phyloP scores from a whole-genome alignment of 2,888 invertebrate species.

The Napeogenes sylphis region DNA sequence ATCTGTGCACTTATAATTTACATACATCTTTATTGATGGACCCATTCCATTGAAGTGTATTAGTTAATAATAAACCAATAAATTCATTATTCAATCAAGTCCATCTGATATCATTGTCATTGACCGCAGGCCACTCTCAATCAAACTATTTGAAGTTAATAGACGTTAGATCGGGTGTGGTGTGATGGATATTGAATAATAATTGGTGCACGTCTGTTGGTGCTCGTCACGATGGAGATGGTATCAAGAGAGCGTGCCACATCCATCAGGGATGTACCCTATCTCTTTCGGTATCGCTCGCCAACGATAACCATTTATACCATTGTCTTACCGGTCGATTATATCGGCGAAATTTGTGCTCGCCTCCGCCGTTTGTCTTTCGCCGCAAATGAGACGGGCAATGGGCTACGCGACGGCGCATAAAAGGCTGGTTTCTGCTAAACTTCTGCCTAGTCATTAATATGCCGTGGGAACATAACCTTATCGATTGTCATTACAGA shows the following conservation, averaged over 20 bases:
- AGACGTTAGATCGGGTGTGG: conserved; percentile 31
- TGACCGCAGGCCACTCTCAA: conserved; percentile 58
- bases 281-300: conserved; percentile 62
- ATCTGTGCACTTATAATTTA: no score
- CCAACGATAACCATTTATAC: conserved; percentile 60
- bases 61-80: conserved; percentile 34
- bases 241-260: conserved; percentile 71
- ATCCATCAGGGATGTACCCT: conserved; percentile 66
- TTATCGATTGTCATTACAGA: conserved; percentile 25
- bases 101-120: conserved; percentile 55
- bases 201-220: conserved; percentile 65
- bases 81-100: conserved; percentile 63
- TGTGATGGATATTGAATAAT: conserved; percentile 65
- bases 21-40: no score
- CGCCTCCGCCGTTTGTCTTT: conserved; percentile 70
- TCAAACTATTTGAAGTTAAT: conserved; percentile 37
- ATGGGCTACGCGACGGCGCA: conserved; percentile 54
- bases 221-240: conserved; percentile 67
- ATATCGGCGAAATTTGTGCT: conserved; percentile 74
- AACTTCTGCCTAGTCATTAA: conserved; percentile 72
- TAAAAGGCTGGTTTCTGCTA: conserved; percentile 65
- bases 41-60: not conserved
- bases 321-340: conserved; percentile 53
- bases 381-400: conserved; percentile 73
- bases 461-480: conserved; percentile 63